phyloP scores from a whole-genome alignment of 2,888 invertebrate species.

The Abscondita cerata region DNA sequence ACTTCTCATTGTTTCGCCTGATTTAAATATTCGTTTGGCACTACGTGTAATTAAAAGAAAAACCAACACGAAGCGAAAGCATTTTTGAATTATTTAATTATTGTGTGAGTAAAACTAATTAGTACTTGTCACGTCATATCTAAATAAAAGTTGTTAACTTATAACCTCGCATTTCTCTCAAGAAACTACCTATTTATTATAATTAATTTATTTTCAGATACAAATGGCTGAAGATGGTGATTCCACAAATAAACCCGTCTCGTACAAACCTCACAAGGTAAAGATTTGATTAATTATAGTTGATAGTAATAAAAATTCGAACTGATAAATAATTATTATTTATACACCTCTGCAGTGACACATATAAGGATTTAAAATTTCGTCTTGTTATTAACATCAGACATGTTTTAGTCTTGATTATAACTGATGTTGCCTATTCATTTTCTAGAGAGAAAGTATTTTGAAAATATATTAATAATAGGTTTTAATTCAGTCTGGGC shows the following conservation, averaged over 20 bases:
- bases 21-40: too few relatives aligned
- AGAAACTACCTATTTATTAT: conserved; percentile 5
- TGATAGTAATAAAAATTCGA: neutral
- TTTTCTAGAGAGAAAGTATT: conserved; percentile 29
- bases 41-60: neutral
- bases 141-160: conserved; percentile 17
- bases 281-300: conserved; percentile 9
- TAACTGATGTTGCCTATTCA: conserved; percentile 28
- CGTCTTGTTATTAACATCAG: conserved; percentile 15
- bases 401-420: conserved; percentile 9
- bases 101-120: conserved; percentile 25
- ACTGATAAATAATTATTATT: conserved; percentile 41
- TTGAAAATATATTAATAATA: conserved; percentile 23
- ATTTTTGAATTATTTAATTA: conserved; percentile 21
- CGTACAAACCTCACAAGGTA: conserved; percentile 25
- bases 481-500: conserved; percentile 20
- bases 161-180: conserved; percentile 14
- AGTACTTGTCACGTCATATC: conserved; percentile 18
- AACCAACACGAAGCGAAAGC: neutral
- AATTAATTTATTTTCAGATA: conserved; percentile 42
- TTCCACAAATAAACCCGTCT: conserved; percentile 43
- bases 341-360: conserved; percentile 28
- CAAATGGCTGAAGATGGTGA: conserved; percentile 54
- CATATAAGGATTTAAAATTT: conserved; percentile 9
- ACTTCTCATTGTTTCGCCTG: too few relatives aligned